Evolutionary conservation across 2,797 vertebrate genomes (phyloP).

Genomic region (Hippocampus kuda): DNA sequence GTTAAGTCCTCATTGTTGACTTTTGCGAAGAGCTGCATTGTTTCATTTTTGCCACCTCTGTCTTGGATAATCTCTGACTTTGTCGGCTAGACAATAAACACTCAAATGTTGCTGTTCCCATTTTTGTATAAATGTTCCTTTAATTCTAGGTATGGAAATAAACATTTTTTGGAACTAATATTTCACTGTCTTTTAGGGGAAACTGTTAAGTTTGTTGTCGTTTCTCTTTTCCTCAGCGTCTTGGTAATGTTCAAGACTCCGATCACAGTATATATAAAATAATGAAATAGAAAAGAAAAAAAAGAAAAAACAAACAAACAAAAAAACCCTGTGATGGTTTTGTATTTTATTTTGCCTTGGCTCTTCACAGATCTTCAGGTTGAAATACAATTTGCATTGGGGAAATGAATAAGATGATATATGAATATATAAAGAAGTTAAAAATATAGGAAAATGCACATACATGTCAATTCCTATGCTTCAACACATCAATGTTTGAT

Average conservation of each 20-base stretch:
- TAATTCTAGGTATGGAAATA: conserved; percentile 80
- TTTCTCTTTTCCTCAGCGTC: conserved; percentile 83
- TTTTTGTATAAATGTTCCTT: conserved; percentile 81
- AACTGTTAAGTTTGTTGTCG: conserved; percentile 80
- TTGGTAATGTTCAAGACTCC: conserved; percentile 90
- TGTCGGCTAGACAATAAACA: conserved; percentile 68
- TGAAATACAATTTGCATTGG: conserved; percentile 96
- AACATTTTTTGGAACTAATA: conserved; percentile 70
- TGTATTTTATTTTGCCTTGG: conserved; percentile 89
- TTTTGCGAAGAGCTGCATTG: conserved; percentile 12
- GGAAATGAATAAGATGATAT: conserved; percentile 95
- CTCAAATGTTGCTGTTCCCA: conserved; percentile 78
- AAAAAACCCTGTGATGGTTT: conserved; percentile 76
- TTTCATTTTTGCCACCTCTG: conserved; percentile 10
- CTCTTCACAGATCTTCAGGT: conserved; percentile 98
- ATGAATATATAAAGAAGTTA: conserved; percentile 89
- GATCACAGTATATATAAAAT: conserved; percentile 72
- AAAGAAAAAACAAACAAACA: conserved; percentile 53
- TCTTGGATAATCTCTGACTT: conserved; percentile 39
- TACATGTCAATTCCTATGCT: conserved; percentile 99
- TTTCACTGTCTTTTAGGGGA: conserved; percentile 86
- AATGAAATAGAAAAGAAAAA: conserved; percentile 53
- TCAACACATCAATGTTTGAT: conserved; percentile 99
- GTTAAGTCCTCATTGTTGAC: conserved; percentile 7
- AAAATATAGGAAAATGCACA: conserved; percentile 99